Base-by-base conservation (phyloP, 2,797 vertebrate species). In the Lerista edwardsae region DNA sequence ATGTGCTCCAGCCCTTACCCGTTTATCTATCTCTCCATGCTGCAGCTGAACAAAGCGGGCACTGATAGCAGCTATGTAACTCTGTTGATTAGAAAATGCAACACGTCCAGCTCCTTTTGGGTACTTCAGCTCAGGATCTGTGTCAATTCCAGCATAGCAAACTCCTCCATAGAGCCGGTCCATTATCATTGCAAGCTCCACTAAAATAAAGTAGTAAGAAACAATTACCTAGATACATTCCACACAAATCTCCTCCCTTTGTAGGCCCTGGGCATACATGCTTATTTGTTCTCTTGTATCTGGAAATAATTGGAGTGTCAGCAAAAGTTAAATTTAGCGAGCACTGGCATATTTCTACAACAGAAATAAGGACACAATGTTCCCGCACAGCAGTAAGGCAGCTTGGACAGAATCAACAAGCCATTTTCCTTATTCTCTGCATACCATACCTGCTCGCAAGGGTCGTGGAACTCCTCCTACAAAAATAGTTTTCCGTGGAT, bases 181-280 rank as follows among this genome's bases (percentile, higher is more conserved):
- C 99, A 99, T 99, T 93, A 99, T 99, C 99, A 99, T 99, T 1
- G 99, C 99, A 69, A 99, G 97, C 93, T 99, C 99, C 97, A 99
- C 99, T 99, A 93, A 83, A 93, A 68, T 68, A 90, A 83, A 93
- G 77, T 90, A 84, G 67, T 87, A 81, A 93, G 83, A 79, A 74
- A 93, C 17, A 21, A 41, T 1, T 55, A 73, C 79, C 74, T 36
- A 78, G n/a, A 19, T 72, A 76, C 64, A 10, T 0, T 72, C 69
- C 59, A 76, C 44, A 59, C 31, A 78, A 59, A 62, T 83, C 39
- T 15, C 47, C 39, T n/a, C 10, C 76, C 39, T 69, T 76, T 65
- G 36, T 78, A 36, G 83, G 86, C 78, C 74, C 21, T 57, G 3
- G 44, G 7, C 4, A 17, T 51, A 64, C 36, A 31, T 3, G 62